Base-by-base conservation (phyloP, 2,797 vertebrate genomes). In the Antennarius maculatus region DNA sequence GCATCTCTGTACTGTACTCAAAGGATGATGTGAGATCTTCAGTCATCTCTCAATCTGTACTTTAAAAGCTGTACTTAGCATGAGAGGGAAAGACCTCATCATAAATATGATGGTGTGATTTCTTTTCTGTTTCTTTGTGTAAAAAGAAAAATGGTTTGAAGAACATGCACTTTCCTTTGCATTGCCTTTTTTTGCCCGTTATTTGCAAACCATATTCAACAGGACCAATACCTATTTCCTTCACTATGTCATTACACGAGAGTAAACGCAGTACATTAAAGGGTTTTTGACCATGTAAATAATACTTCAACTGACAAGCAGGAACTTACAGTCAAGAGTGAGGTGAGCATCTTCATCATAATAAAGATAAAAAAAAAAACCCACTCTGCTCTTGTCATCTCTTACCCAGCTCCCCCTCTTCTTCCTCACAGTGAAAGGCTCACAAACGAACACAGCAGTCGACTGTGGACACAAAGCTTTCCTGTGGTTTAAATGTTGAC, bases 391-490 rank as follows among this genome's bases (percentile, higher is more conserved):
- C 52, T 54, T 42, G 12, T 31, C 6, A 31, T 28, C 12, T 59
- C 31, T 41, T 29, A 50, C 34, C 37, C 18, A 17, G 42, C 18
- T 29, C 17, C 8, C 27, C 3, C 1, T 10, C 29, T n/a, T 13
- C 16, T 14, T 50, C n/a, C 29, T 5, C 18, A 7, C 47, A 54
- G 16, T 34, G 17, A 56, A 29, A 23, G 7, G 29, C 57, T 28
- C 50, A 23, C 46, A 52, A 54, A 66, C 39, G 18, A 73, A 69
- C 47, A 48, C 18, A 53, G 17, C 47, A n/a, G 28, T 43, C 43
- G 69, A 62, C 54, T 79, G 70, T 60, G 54, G 60, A 53, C 3
- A 1, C 46, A 50, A 54, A 39, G 69, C 49, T 54, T 72, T 74
- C 49, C 63, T 79, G 69, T 71, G 69, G 76, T 76, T 63, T 48